Percentiles rank a stretch among this genome's conserved stretches.
Conservation (phyloP, 2,113 vertebrate species). For the Pelecanoides urinatrix region DNA sequence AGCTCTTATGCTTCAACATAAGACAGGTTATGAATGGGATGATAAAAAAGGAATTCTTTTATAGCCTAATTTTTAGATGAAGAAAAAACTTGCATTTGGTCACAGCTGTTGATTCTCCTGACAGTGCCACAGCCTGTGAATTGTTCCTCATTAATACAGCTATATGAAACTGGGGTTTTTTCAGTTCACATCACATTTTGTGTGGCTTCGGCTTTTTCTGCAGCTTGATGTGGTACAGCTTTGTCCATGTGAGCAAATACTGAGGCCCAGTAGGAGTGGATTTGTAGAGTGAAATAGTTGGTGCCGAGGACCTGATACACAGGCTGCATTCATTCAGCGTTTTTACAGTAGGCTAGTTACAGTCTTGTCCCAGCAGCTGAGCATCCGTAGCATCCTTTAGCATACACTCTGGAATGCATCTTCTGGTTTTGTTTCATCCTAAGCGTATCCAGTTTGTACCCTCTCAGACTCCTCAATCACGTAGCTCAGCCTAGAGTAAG, state of each 20-base stretch:
- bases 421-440: not conserved
- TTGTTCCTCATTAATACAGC: slow-evolving; percentile 23
- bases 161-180: not conserved
- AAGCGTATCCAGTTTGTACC: not conserved
- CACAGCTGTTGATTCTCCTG: slow-evolving; percentile 1
- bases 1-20: slow-evolving; percentile 36
- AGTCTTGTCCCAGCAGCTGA: not conserved
- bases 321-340: not conserved
- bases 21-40: slow-evolving; percentile 61
- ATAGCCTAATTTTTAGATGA: slow-evolving; percentile 50
- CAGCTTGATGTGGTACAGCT: not conserved
- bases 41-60: slow-evolving; percentile 55
- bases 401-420: not conserved
- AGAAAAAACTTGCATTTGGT: slow-evolving; percentile 47
- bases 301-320: not conserved
- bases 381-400: not conserved
- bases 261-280: not conserved
- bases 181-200: not conserved
- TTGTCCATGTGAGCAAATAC: not conserved
- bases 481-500: not conserved
- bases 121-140: slow-evolving; percentile 34
- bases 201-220: not conserved
- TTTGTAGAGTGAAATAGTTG: not conserved
- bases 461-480: not conserved
- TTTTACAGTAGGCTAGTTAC: not conserved